Conservation (phyloP, 2,888 invertebrate genomes). For the Hylaea fasciaria region DNA sequence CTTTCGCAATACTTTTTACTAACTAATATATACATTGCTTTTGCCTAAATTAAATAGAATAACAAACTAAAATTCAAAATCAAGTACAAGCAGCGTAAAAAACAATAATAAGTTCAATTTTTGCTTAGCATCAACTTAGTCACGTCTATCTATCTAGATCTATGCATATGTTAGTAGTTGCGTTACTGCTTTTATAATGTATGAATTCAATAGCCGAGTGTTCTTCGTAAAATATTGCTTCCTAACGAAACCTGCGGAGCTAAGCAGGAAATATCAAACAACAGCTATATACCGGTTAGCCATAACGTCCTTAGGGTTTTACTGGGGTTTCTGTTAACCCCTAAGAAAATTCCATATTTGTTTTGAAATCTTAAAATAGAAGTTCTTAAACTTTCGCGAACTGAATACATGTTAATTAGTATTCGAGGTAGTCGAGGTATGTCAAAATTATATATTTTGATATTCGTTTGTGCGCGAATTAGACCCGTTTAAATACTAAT, state of each 20-base stretch:
- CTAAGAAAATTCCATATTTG: neutral
- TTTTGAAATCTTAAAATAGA: neutral
- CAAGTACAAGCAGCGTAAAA: no score
- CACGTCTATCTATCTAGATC: neutral
- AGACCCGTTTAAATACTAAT: no score
- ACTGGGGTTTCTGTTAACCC: neutral
- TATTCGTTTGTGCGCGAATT: no score
- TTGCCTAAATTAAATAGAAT: no score
- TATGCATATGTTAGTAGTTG: neutral
- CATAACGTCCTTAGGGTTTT: neutral
- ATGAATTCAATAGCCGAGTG: constrained; percentile 31
- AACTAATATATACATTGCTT: no score
- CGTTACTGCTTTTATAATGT: neutral
- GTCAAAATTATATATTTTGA: no score
- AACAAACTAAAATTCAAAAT: no score
- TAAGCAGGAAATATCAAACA: constrained; percentile 35
- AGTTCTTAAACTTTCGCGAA: neutral
- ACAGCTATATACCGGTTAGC: constrained; percentile 4
- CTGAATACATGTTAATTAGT: no score
- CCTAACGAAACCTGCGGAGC: constrained; percentile 33
- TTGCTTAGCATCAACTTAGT: no score
- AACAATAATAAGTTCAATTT: no score
- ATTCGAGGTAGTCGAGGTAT: no score
- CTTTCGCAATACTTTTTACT: no score
- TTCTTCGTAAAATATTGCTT: constrained; percentile 49